Evolutionary conservation across 1,140 invertebrate genomes (phyloP), one percentile per base, ranked within the genome.

Genomic region (Latrodectus geometricus): DNA sequence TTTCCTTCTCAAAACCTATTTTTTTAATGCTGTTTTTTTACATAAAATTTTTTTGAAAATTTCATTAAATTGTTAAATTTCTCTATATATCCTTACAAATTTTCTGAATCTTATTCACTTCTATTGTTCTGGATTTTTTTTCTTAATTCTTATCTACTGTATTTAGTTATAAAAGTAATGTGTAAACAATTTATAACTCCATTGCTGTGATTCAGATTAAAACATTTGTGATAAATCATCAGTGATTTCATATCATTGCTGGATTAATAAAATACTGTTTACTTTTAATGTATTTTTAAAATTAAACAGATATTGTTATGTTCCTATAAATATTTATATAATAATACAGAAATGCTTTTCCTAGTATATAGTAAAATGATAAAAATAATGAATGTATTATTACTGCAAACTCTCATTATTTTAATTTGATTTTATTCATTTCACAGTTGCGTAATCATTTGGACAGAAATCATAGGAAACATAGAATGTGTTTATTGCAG

Each of bases 401-500:
- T 3, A 1, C 35, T 35, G 35, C 5, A 35, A 35, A 5, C 35
- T 3, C 5, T 35, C 35, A 35, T 35, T 35, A 35, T 35, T 35
- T 35, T 61, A 61, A 14, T n/a, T 61, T 61, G 12, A 61, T 20
- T 9, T 20, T 4, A 68, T 70, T 74, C 23, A 0, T 0, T 78
- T 78, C 56, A 15, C 35, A 82, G 79, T 20, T 82, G n/a, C 54
- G 54, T 56, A 49, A 68, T 82, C 20, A 49, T 15, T 49, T 82
- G 23, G 14, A 73, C 2, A 11, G 17, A 61, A 61, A 61, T 17
- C 69, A 23, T n/a, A 54, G 21, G 17, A 23, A 82, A n/a, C 50
- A 21, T n/a, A 17, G 21, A 5, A 56, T 82, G 68, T 72, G 70
- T 82, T 23, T 73, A 56, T 12, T 61, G 11, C 49, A 17, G 17